A percentile compares a stretch with the other conserved stretches of the same genome.
Conservation (phyloP, 2,113 vertebrate species). For the Tiliqua scincoides region DNA sequence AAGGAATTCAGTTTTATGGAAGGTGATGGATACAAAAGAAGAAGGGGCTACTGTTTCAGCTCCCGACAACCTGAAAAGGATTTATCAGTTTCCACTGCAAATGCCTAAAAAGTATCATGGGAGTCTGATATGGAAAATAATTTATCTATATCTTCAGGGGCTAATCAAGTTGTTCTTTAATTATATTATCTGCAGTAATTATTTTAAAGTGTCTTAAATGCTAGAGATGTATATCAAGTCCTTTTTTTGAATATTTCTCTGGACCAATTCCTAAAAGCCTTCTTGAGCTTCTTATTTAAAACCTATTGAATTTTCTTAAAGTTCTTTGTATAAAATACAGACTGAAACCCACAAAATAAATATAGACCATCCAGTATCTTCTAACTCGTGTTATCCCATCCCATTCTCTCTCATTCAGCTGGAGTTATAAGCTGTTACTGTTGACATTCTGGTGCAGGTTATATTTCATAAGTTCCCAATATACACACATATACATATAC, state of each 20-base stretch:
- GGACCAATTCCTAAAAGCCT: not conserved
- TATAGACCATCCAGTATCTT: not conserved
- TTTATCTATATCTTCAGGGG: not conserved
- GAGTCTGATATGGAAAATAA: not conserved
- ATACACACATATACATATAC: too few relatives aligned
- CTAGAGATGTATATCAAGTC: not conserved
- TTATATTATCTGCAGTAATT: not conserved
- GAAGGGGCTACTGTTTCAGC: constrained; percentile 38
- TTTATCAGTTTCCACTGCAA: not conserved
- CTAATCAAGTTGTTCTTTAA: not conserved
- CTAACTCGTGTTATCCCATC: not conserved
- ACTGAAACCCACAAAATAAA: not conserved
- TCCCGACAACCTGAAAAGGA: constrained; percentile 13
- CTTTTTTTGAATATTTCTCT: not conserved
- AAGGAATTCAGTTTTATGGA: constrained; percentile 68
- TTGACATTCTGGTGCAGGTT: not conserved
- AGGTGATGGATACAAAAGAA: constrained; percentile 47
- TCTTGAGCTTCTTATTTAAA: not conserved
- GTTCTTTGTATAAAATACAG: not conserved
- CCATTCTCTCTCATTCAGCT: not conserved
- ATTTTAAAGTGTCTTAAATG: not conserved
- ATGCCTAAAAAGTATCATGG: not conserved
- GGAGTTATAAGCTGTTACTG: not conserved
- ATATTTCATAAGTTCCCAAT: not conserved
- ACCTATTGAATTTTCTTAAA: not conserved